phyloP scores from a whole-genome alignment of 2,888 invertebrate genomes.

The Plebejus anna region DNA sequence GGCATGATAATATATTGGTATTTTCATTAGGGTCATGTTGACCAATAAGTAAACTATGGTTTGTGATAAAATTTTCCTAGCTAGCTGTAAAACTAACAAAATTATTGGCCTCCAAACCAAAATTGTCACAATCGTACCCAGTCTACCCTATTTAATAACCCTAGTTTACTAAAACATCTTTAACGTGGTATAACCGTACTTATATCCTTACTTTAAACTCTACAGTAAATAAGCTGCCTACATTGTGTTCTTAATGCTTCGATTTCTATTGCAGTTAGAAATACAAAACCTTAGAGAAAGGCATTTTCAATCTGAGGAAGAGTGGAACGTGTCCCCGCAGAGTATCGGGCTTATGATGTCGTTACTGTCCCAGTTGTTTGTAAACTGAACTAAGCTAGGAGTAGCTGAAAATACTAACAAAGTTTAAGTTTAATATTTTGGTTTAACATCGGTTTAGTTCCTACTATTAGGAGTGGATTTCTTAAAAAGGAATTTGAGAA shows the following conservation, averaged over 20 bases:
- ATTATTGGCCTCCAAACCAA: no score
- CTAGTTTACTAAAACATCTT: neutral
- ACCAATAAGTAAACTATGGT: no score
- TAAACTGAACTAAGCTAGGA: neutral
- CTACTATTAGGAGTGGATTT: no score
- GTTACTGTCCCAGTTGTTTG: constrained; percentile 10
- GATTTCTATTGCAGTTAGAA: neutral
- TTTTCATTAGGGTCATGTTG: no score
- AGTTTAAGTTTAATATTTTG: neutral
- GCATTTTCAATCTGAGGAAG: neutral
- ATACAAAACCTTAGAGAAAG: constrained; percentile 1
- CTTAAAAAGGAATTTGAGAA: no score
- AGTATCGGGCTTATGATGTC: constrained; percentile 19
- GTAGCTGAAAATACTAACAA: constrained; percentile 22
- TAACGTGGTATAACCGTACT: neutral
- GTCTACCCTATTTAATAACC: no score
- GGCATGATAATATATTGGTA: no score
- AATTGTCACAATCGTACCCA: no score
- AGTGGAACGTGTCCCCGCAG: constrained; percentile 13
- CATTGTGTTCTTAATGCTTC: neutral
- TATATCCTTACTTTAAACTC: neutral
- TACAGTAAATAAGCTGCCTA: neutral
- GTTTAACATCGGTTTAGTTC: neutral
- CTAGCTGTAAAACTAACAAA: no score
- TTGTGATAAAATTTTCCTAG: no score